Base-by-base conservation (phyloP, 2,113 vertebrate species). In the Oncorhynchus nerka region DNA sequence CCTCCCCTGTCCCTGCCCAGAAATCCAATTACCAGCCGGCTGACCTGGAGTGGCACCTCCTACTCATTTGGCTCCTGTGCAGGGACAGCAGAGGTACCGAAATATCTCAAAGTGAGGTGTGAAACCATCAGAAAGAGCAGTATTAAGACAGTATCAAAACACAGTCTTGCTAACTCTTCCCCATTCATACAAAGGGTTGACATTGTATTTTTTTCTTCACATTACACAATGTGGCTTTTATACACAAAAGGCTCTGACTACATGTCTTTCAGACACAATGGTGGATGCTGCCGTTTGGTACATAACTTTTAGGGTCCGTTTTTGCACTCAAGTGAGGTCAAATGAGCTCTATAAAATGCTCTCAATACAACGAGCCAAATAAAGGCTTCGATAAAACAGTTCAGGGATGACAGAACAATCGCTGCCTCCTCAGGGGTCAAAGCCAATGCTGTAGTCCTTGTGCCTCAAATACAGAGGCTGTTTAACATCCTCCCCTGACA, bases 191-290 rank as follows among this genome's bases (percentile, higher is more conserved):
- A 76, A 82, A 84, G 70, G 62, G 74, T 75, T 22, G 8, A 26
- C 74, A 81, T 87, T 89, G 83, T 90, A 75, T 65, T 82, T 49
- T 78, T 57, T 82, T 83, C 78, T 32, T 75, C 64, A 75, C 67
- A 70, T 28, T 9, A 45, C 39, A 45, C 39, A 45, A 45, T 45
- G 39, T 45, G 39, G 39, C 51, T 71, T 83, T 77, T 77, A 4
- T 67, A 70, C 76, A 81, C 75, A 57, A 59, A 76, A 66, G 71
- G 28, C 39, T 45, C 0, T 45, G 39, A 11, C 39, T 11, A 12
- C 39, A 11, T 45, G 39, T 45, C 39, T 45, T 45, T 45, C 39
- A 45, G 9, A 45, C 39, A 45, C 39, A 45, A 45, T 45, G 9
- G 39, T 45, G 39, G 39, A 45, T 45, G 39, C 39, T 45, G 39